A percentile compares a stretch with the other conserved stretches of the same genome.
phyloP scores from a whole-genome alignment of 2,113 vertebrate species.

The Hydrolagus affinis region DNA sequence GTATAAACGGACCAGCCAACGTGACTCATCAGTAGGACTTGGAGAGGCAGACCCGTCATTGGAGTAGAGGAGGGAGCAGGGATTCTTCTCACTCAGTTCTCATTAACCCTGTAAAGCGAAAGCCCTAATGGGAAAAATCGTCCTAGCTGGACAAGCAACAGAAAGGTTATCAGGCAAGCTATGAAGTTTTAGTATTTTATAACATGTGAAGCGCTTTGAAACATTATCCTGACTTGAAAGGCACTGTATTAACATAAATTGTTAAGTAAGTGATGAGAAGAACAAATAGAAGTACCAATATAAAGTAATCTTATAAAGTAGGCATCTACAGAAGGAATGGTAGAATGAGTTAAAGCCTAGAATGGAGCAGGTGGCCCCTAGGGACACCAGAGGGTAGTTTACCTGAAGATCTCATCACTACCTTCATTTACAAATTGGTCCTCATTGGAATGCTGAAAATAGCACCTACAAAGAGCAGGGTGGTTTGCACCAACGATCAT shows the following conservation, averaged over 20 bases:
- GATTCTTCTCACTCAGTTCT: too few relatives aligned
- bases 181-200: too few relatives aligned
- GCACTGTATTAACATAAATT: background rate
- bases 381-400: background rate
- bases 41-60: too few relatives aligned
- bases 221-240: too few relatives aligned
- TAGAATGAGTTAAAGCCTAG: background rate
- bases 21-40: too few relatives aligned
- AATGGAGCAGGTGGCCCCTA: background rate
- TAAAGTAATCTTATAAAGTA: background rate
- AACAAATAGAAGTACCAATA: background rate
- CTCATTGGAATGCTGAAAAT: background rate
- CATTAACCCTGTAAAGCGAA: too few relatives aligned
- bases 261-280: background rate
- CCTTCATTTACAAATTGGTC: background rate
- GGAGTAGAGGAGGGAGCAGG: too few relatives aligned
- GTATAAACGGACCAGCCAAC: too few relatives aligned
- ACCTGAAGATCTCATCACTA: background rate
- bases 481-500: background rate
- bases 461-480: background rate
- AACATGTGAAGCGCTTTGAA: too few relatives aligned
- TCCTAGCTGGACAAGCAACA: too few relatives aligned
- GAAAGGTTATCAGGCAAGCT: too few relatives aligned
- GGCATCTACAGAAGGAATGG: background rate
- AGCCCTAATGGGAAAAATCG: too few relatives aligned